Percentiles rank a stretch among this genome's conserved stretches.
Evolutionary conservation across 1,140 invertebrate genomes (phyloP).

Genomic region (Panagrolaimus sp.): DNA sequence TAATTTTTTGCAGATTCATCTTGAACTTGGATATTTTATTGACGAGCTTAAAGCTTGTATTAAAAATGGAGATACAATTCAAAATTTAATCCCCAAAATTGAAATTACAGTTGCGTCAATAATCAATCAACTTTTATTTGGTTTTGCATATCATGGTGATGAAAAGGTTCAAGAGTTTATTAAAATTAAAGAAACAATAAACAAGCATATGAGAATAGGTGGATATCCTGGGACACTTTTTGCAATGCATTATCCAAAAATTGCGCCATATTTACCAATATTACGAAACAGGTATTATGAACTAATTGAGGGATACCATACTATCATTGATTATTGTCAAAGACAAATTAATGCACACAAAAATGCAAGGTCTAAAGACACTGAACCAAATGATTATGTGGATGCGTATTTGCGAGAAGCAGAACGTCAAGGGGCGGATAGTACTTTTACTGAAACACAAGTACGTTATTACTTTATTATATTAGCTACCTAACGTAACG

Average conservation of each 20-base stretch:
- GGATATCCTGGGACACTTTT: not conserved
- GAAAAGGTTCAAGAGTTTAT: not conserved
- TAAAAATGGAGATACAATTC: not conserved
- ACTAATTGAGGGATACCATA: not conserved
- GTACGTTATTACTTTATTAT: not conserved
- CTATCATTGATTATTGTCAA: not conserved
- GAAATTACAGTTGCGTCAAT: constrained; percentile 7
- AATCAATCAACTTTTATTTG: constrained; percentile 4
- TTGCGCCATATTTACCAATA: not conserved
- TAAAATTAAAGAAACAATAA: not conserved
- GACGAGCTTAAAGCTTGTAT: not conserved
- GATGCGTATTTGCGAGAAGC: constrained; percentile 7
- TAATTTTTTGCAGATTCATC: constrained; percentile 10
- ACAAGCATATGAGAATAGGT: not conserved
- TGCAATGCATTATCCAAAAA: not conserved
- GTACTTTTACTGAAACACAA: constrained; percentile 5
- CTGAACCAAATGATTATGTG: constrained; percentile 18
- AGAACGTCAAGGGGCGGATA: not conserved
- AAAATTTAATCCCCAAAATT: constrained; percentile 1
- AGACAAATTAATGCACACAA: not conserved
- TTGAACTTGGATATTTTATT: not conserved
- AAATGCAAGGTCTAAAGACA: not conserved
- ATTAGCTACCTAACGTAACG: not conserved
- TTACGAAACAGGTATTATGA: not conserved
- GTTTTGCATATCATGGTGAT: not conserved